A percentile compares a stretch with the other conserved stretches of the same genome.
These are phyloP conservation scores for Pyrrhia umbra DNA, from an alignment of 2,888 invertebrate species.

Conservation along the genomic window DNA sequence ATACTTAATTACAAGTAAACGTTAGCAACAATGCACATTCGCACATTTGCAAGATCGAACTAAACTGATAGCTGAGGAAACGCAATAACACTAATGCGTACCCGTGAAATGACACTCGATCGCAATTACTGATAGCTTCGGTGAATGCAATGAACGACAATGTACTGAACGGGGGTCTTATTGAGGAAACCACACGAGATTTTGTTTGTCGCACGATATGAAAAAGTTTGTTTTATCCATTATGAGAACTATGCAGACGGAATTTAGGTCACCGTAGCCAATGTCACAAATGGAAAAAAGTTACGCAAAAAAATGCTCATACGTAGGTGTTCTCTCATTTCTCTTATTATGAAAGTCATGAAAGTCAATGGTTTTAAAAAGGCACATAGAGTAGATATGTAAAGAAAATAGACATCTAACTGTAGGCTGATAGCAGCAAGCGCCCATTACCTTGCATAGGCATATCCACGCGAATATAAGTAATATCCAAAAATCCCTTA, in stretches of 20 bases:
- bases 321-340: too few relatives aligned
- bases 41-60: slow-evolving; percentile 74
- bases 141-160: slow-evolving; percentile 77
- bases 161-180: slow-evolving; percentile 61
- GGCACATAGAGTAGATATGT: too few relatives aligned
- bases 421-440: too few relatives aligned
- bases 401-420: too few relatives aligned
- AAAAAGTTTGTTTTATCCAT: background rate
- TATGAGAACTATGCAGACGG: background rate
- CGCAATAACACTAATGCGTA: slow-evolving; percentile 88
- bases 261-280: too few relatives aligned
- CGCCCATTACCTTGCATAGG: too few relatives aligned
- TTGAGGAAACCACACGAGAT: slow-evolving; percentile 14
- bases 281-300: too few relatives aligned
- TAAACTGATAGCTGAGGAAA: slow-evolving; percentile 73
- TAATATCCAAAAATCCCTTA: too few relatives aligned
- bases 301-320: too few relatives aligned
- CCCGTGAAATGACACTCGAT: slow-evolving; percentile 89
- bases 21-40: slow-evolving; percentile 63
- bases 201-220: background rate
- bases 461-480: too few relatives aligned
- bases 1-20: slow-evolving; percentile 43
- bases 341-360: too few relatives aligned
- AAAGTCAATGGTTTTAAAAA: too few relatives aligned
- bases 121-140: slow-evolving; percentile 85